Base-by-base conservation (phyloP, 2,113 vertebrate species). In the Probosciger aterrimus region DNA sequence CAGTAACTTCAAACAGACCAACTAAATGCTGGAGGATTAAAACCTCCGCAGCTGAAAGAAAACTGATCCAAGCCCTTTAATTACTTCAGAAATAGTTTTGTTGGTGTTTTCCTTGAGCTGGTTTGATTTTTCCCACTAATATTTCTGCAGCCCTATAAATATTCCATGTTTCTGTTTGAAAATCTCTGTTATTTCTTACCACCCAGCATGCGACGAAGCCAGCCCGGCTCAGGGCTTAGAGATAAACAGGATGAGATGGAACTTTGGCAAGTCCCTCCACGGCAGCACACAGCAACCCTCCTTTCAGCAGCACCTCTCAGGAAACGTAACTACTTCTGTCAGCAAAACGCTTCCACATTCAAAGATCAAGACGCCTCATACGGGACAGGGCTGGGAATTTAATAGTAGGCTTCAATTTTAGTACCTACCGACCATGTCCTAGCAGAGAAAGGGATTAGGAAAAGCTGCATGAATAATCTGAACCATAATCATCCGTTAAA, bases 71-170 rank as follows among this genome's bases (percentile, higher is more conserved):
- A 84, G 78, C 10, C 49, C 73, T 87, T 80, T 80, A 87, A 96
- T 96, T 90, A 78, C 84, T 85, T 92, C 82, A 25, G 67, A 94
- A 95, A 95, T 88, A 91, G 81, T 87, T 94, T 59, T 71, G 69
- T 53, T 76, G 50, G 81, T 7, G 0, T 69, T 94, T 90, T 69
- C 30, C 77, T 96, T 79, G 8, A 67, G 70, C 76, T 82, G 81
- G 79, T 65, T 92, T 46, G 68, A 67, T 85, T 69, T 41, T 33
- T 43, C 74, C 44, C 49, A 37, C 81, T 91, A 92, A 73, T 84
- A 95, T 96, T 92, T 95, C 92, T 82, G 44, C 83, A 91, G 30
- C 37, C 74, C 14, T 53, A 82, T 96, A 96, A 97, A 96, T 97
- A 95, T 31, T 69, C 81, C 5, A 0, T 5, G n/a, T 57, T 95